Conservation (phyloP, 2,797 vertebrate species). For the Serranus cabrilla region DNA sequence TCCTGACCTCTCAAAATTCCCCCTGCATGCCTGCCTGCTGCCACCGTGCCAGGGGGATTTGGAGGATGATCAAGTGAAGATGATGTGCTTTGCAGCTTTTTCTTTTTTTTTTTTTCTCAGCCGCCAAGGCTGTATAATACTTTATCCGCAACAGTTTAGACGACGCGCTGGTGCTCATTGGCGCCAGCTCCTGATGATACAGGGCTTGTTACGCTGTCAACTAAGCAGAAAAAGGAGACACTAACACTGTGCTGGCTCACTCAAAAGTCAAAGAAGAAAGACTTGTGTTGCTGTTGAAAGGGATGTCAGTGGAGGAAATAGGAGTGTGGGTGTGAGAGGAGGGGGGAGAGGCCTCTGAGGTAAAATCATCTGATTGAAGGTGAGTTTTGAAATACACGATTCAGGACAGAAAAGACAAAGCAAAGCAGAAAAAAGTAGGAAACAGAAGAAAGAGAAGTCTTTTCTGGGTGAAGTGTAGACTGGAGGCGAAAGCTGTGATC, state of each 20-base stretch:
- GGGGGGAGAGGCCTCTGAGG: conserved; percentile 43
- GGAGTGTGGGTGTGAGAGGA: conserved; percentile 3
- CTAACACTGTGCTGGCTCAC: conserved; percentile 29
- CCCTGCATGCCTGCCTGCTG: conserved; percentile 57
- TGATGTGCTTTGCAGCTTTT: conserved; percentile 75
- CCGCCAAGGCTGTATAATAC: conserved; percentile 54
- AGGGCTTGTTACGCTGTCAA: conserved; percentile 56
- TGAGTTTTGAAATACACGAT: conserved; percentile 58
- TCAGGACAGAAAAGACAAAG: conserved; percentile 54
- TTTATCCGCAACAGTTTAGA: conserved; percentile 67
- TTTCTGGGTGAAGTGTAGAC: conserved; percentile 66
- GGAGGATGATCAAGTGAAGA: conserved; percentile 73
- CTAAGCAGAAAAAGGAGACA: conserved; percentile 48
- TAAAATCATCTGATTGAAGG: conserved; percentile 67
- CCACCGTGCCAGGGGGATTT: conserved; percentile 66
- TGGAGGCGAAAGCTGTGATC: conserved; percentile 69
- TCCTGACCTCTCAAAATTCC: conserved; percentile 75
- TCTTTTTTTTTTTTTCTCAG: neutral
- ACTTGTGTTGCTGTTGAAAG: conserved; percentile 60
- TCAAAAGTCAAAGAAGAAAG: conserved; percentile 60
- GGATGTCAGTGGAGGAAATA: conserved; percentile 54
- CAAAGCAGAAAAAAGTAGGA: conserved; percentile 47
- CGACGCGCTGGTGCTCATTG: conserved; percentile 47
- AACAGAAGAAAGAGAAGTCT: conserved; percentile 40
- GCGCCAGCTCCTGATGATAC: conserved; percentile 51